Conservation (phyloP, 1,140 invertebrate species). For the Charaxes varanes region DNA sequence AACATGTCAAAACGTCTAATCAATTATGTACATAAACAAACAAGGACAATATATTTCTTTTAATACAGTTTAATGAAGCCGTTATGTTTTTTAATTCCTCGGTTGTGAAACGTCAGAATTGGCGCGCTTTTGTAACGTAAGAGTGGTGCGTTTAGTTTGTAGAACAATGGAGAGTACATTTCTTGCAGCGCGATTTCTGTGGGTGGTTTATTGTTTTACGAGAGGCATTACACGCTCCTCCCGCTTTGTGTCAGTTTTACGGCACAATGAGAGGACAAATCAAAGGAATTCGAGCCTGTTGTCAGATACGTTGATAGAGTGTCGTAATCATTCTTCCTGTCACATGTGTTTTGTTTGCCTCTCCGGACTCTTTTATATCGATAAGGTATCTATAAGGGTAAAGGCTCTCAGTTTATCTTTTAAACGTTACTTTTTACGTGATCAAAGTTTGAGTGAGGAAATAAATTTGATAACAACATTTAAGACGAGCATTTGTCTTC, state of each 20-base stretch:
- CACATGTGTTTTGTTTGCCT: slow-evolving; percentile 26
- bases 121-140: slow-evolving; percentile 21
- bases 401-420: too few species aligned
- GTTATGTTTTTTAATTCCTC: slow-evolving; percentile 7
- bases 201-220: slow-evolving; percentile 57
- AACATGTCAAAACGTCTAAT: slow-evolving; percentile 26
- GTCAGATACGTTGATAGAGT: slow-evolving; percentile 41
- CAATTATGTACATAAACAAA: slow-evolving; percentile 26
- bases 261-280: slow-evolving; percentile 41
- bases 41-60: slow-evolving; percentile 19
- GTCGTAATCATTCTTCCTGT: slow-evolving; percentile 46
- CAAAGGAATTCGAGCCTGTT: slow-evolving; percentile 35
- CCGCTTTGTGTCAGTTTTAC: slow-evolving; percentile 28
- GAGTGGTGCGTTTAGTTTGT: slow-evolving; percentile 4
- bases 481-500: too few species aligned
- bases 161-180: slow-evolving; percentile 7
- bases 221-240: slow-evolving; percentile 29
- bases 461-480: too few species aligned
- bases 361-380: not conserved
- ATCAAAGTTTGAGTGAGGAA: too few species aligned
- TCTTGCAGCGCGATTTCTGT: slow-evolving; percentile 15
- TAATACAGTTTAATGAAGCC: slow-evolving; percentile 8
- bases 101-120: slow-evolving; percentile 16
- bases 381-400: too few species aligned
- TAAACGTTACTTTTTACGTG: too few species aligned